phyloP scores from a whole-genome alignment of 2,888 invertebrate genomes.

The Muscina levida region DNA sequence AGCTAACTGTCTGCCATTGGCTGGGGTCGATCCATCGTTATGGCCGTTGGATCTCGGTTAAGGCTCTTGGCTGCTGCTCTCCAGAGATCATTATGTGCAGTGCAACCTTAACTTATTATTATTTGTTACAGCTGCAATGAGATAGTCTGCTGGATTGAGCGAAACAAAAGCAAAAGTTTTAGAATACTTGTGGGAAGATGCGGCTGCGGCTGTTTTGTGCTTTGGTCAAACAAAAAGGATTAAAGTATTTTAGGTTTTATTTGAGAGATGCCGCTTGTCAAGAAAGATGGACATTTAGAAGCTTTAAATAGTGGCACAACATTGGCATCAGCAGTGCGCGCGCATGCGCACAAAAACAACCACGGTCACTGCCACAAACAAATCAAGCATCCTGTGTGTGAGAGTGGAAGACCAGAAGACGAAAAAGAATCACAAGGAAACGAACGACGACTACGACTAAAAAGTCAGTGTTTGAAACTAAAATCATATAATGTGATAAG shows the following conservation, averaged over 20 bases:
- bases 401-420: slow-evolving; percentile 16
- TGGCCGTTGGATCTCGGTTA: not conserved
- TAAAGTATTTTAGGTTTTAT: slow-evolving; percentile 55
- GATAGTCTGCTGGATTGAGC: not conserved
- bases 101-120: slow-evolving; percentile 42
- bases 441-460: slow-evolving; percentile 18
- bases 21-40: too few relatives aligned
- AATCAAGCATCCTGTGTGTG: slow-evolving; percentile 46
- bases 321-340: slow-evolving; percentile 11
- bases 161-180: slow-evolving; percentile 63
- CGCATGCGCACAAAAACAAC: not conserved
- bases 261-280: slow-evolving; percentile 66
- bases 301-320: slow-evolving; percentile 60
- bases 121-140: slow-evolving; percentile 24
- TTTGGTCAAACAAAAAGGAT: slow-evolving; percentile 50
- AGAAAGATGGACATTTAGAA: slow-evolving; percentile 65
- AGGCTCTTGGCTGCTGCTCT: slow-evolving; percentile 18
- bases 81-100: slow-evolving; percentile 51
- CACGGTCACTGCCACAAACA: slow-evolving; percentile 11
- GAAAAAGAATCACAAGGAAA: not conserved
- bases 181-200: slow-evolving; percentile 62
- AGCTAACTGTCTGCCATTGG: not conserved
- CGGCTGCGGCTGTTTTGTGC: not conserved
- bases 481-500: slow-evolving; percentile 64
- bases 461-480: slow-evolving; percentile 62